These are phyloP conservation scores for Gandaritis pyraliata DNA, from an alignment of 2,888 invertebrate genomes.

Conservation along the genomic window DNA sequence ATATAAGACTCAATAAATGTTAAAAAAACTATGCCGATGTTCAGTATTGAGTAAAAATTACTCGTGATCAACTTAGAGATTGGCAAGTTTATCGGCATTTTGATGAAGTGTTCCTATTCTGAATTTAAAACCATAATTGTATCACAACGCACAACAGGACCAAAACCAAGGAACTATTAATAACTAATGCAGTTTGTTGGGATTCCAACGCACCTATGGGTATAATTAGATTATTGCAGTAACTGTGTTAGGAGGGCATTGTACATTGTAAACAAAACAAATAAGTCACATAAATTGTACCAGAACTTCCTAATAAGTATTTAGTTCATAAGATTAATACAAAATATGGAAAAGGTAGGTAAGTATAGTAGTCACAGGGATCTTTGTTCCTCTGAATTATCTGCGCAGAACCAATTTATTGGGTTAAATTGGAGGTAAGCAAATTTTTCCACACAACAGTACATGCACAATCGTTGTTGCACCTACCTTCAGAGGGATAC, in stretches of 20 bases:
- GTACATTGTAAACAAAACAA: background rate
- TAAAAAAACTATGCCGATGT: slow-evolving; percentile 54
- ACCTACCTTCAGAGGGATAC: no score
- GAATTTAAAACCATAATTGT: slow-evolving; percentile 5
- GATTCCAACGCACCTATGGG: slow-evolving; percentile 4
- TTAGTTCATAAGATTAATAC: no score
- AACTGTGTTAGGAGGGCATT: slow-evolving; percentile 11
- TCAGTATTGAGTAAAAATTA: slow-evolving; percentile 46
- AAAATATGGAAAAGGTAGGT: no score
- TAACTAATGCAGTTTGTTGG: slow-evolving; percentile 10
- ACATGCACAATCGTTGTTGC: no score
- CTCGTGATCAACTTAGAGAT: slow-evolving; percentile 46
- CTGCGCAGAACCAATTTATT: no score
- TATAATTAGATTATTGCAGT: slow-evolving; percentile 29
- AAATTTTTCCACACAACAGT: no score
- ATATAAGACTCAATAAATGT: slow-evolving; percentile 61
- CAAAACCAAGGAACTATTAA: slow-evolving; percentile 7
- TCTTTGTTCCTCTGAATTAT: no score
- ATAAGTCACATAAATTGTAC: background rate
- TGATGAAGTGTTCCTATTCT: slow-evolving; percentile 11
- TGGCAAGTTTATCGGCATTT: slow-evolving; percentile 25
- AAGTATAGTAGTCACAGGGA: no score
- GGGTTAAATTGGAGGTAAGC: no score
- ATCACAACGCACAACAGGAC: background rate
- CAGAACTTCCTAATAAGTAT: no score